Evolutionary conservation across 2,113 vertebrate genomes (phyloP), one percentile per base, ranked within the genome.

Genomic region (Actenoides hombroni): DNA sequence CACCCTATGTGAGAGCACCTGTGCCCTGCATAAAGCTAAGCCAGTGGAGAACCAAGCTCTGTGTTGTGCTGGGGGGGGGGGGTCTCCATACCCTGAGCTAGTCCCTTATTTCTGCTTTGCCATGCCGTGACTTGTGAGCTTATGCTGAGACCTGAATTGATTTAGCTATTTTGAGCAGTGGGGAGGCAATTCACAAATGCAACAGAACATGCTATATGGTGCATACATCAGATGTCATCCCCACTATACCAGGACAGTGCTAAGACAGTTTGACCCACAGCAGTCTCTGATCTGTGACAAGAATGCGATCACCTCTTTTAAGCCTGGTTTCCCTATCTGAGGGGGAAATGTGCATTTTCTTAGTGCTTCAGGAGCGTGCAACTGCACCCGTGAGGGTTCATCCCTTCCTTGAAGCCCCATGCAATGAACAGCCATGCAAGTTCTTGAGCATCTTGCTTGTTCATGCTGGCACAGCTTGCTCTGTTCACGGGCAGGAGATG

Each of bases 1-100:
- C 31, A 25, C 14, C 21, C 31, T 18, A 26, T 0, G 1, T 10
- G n/a, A 40, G 29, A 70, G 48, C 1, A 0, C 39, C 29, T 29
- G 35, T 49, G 10, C 40, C 42, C 28, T 31, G 35, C 24, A 23
- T 21, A 31, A 56, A 51, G 26, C 48, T 49, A 31, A 75, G 23
- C 35, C 5, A 9, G 46, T 33, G 29, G 33, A 60, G n/a, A 65
- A 48, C 13, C 0, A 1, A 73, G 65, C 20, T 48, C 17, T 1
- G 0, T 33, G n/a, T 28, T 0, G 0, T 28, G 63, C 35, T 76
- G 25, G 13, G 20, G 56, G 16, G 56, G 16, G 76, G 42, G 37
- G 21, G 6, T 37, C 44, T 76, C 23, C 65, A 13, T 18, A 51
- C 20, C 28, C 29, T 5, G 37, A 68, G 33, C 48, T 19, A 39